Evolutionary conservation across 2,113 vertebrate genomes (phyloP), one percentile per base, ranked within the genome.

Genomic region (Osmerus mordax): DNA sequence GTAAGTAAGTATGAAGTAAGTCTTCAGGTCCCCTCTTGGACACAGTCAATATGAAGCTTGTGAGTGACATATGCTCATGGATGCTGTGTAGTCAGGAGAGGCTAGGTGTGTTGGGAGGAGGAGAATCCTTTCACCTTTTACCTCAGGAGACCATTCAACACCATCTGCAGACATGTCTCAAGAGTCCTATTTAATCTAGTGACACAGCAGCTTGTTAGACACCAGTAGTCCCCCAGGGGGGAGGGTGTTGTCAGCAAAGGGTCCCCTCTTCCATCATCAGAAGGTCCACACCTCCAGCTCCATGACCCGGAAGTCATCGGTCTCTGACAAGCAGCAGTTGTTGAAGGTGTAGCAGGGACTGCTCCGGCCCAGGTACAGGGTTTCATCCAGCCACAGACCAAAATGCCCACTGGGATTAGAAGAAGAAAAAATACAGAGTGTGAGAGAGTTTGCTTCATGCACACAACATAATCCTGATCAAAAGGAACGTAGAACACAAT

Each of bases 281-380:
- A 94, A 93, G 8, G 90, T 92, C 93, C 93, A 94, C 71, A 91
- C 91, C 75, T 94, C 93, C 51, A 94, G 73, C 81, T 93, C 92
- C 85, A 92, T 88, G 63, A 94, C 76, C 5, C 83, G 81, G 83
- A 94, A 94, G 81, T 94, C 93, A 3, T 86, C 90, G 0, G 84
- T 91, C 82, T 90, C 89, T 0, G 92, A 88, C 58, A 94, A 88
- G 79, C 90, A 90, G 62, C 90, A 89, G 85, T 94, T 94, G 71
- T 92, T 92, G 74, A 94, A 94, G 3, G 93, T 94, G 77, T 83
- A 87, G 78, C 93, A 94, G 61, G 91, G 91, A 71, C 88, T 91
- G 88, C 92, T 93, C 78, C 87, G 84, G 60, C 92, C 93, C 63
- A 89, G 74, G 58, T 91, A 92, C 75, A 94, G 77, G 56, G 89